These are phyloP conservation scores for Montipora foliosa DNA, from an alignment of 64 coral and sea anemone genomes.

Conservation along the genomic window DNA sequence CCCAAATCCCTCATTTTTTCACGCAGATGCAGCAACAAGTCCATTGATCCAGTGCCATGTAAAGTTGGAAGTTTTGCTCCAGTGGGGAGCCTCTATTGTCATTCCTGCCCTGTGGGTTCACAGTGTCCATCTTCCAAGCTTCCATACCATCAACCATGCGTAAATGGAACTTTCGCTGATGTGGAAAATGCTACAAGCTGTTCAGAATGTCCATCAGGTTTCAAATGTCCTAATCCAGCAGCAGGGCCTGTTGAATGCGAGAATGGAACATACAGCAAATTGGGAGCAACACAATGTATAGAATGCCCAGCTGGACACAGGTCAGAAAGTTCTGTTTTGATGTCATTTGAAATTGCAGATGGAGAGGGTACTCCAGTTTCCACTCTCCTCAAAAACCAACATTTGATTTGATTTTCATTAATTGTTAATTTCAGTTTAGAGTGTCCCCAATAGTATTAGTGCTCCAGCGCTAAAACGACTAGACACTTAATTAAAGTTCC, in stretches of 20 bases:
- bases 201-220: constrained; percentile 69
- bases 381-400: no score
- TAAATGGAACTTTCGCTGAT: constrained; percentile 74
- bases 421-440: no score
- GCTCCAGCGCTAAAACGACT: no score
- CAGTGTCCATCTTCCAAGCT: constrained; percentile 64
- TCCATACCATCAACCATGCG: constrained; percentile 49
- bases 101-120: constrained; percentile 71
- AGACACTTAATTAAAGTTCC: no score
- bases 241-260: constrained; percentile 62
- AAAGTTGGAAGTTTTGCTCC: constrained; percentile 56
- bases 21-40: constrained; percentile 49
- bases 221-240: constrained; percentile 63
- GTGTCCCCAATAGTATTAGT: no score
- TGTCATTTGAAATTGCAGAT: background rate
- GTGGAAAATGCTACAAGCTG: constrained; percentile 58
- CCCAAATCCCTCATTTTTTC: background rate
- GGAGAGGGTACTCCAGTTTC: no score
- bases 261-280: constrained; percentile 81
- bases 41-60: constrained; percentile 45
- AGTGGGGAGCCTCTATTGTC: constrained; percentile 42
- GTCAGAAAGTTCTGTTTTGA: constrained; percentile 1
- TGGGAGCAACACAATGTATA: constrained; percentile 60
- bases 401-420: no score
- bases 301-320: constrained; percentile 73